Evolutionary conservation across 2,797 vertebrate species (phyloP).

Genomic region (Pipistrellus pygmaeus): DNA sequence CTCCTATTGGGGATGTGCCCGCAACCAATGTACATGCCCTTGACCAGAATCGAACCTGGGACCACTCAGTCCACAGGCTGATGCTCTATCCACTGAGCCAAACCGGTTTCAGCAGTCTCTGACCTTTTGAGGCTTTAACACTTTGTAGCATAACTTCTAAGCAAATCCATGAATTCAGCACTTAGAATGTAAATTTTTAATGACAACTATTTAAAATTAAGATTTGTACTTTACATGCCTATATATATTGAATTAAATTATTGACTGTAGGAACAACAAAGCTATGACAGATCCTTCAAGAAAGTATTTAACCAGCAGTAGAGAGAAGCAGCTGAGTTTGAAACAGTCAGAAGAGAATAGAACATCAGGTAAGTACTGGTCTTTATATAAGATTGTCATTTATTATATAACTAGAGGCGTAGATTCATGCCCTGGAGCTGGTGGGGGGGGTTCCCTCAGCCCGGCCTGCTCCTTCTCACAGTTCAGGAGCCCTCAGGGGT

Average conservation of each 20-base stretch:
- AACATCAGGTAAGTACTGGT: constrained; percentile 89
- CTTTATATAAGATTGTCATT: constrained; percentile 42
- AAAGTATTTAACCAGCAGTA: constrained; percentile 94
- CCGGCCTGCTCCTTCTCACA: too few species aligned
- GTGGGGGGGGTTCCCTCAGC: too few species aligned
- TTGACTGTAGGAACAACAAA: constrained; percentile 95
- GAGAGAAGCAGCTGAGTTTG: constrained; percentile 94
- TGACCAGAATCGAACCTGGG: too few species aligned
- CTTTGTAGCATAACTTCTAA: neutral
- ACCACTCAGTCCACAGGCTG: too few species aligned
- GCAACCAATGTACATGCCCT: too few species aligned
- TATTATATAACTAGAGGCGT: neutral
- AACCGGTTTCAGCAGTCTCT: neutral
- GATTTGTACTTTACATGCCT: neutral
- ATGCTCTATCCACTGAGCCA: too few species aligned
- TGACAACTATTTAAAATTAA: constrained; percentile 44
- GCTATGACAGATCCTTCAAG: constrained; percentile 93
- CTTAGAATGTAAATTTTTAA: constrained; percentile 57
- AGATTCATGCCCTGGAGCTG: too few species aligned
- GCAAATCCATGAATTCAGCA: neutral
- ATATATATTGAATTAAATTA: constrained; percentile 65
- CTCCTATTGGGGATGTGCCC: too few species aligned
- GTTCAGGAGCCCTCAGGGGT: too few species aligned
- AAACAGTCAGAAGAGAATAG: constrained; percentile 96
- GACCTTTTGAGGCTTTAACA: neutral